Evolutionary conservation across 2,888 invertebrate species (phyloP).

Genomic region (Amorpha juglandis): DNA sequence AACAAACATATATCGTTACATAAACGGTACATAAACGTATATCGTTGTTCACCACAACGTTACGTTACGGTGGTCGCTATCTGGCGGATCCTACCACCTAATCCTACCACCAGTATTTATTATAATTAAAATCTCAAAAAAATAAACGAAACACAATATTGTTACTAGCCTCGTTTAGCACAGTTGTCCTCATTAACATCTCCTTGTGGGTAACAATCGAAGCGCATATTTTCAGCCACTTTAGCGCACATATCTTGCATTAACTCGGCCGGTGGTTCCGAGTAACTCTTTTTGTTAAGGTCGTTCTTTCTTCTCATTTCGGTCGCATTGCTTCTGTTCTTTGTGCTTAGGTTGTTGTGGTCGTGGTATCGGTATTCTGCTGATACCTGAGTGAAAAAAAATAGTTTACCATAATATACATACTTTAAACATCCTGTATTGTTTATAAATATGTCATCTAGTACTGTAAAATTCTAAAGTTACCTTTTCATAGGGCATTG

Average conservation of each 20-base stretch:
- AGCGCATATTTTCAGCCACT: constrained; percentile 78
- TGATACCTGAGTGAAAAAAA: constrained; percentile 43
- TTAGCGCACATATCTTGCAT: constrained; percentile 71
- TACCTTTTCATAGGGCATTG: constrained; percentile 72
- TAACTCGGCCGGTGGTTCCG: constrained; percentile 56
- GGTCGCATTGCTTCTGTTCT: constrained; percentile 69
- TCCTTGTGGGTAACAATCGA: constrained; percentile 89
- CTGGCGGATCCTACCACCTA: no score
- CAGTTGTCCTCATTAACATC: constrained; percentile 81
- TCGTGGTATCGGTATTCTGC: constrained; percentile 77
- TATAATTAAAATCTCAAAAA: no score
- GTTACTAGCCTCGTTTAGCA: constrained; percentile 76
- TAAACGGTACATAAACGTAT: no score
- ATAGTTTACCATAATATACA: no score
- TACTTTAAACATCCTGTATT: no score
- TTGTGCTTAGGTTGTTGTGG: constrained; percentile 79
- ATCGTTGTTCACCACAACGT: no score
- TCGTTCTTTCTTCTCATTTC: constrained; percentile 56
- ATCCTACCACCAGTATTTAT: no score
- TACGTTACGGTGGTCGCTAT: no score
- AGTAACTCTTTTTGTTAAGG: constrained; percentile 60
- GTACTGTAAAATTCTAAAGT: constrained; percentile 4
- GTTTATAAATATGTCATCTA: no score
- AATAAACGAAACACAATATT: not conserved
- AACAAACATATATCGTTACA: no score